Evolutionary conservation across 1,140 invertebrate genomes (phyloP).

Genomic region (Ctenoplectra terminalis): DNA sequence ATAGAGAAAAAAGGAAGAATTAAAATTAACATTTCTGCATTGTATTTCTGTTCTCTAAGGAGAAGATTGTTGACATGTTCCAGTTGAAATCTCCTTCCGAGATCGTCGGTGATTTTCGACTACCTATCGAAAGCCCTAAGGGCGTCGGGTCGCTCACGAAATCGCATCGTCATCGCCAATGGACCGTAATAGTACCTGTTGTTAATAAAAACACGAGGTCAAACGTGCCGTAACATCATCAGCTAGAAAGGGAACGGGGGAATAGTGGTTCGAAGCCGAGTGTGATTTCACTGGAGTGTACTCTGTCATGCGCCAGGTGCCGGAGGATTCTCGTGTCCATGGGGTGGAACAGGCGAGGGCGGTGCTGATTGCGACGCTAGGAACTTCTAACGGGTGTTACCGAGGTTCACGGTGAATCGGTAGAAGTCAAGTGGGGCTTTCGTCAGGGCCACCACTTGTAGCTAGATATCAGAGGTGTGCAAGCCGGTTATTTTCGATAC

Average conservation of each 20-base stretch:
- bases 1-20: too few relatives aligned
- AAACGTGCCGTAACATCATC: conserved; percentile 65
- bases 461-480: conserved; percentile 39
- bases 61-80: not conserved
- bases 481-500: conserved; percentile 48
- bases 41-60: too few relatives aligned
- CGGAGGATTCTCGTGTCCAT: conserved; percentile 50
- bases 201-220: conserved; percentile 71
- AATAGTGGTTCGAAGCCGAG: conserved; percentile 26
- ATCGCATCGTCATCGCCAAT: conserved; percentile 63
- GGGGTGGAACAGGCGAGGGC: conserved; percentile 25
- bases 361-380: conserved; percentile 53
- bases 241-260: conserved; percentile 46
- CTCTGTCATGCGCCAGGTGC: conserved; percentile 71
- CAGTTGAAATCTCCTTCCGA: not conserved
- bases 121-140: conserved; percentile 47
- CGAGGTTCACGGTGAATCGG: conserved; percentile 43
- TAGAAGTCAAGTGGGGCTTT: conserved; percentile 44
- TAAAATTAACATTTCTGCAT: too few relatives aligned
- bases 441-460: conserved; percentile 48
- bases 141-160: conserved; percentile 43
- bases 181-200: conserved; percentile 67
- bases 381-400: conserved; percentile 66
- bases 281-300: conserved; percentile 69
- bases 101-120: conserved; percentile 53